A percentile compares a stretch with the other conserved stretches of the same genome.
These are phyloP conservation scores for Aratinga solstitialis DNA, from an alignment of 2,797 vertebrate species.

Conservation along the genomic window DNA sequence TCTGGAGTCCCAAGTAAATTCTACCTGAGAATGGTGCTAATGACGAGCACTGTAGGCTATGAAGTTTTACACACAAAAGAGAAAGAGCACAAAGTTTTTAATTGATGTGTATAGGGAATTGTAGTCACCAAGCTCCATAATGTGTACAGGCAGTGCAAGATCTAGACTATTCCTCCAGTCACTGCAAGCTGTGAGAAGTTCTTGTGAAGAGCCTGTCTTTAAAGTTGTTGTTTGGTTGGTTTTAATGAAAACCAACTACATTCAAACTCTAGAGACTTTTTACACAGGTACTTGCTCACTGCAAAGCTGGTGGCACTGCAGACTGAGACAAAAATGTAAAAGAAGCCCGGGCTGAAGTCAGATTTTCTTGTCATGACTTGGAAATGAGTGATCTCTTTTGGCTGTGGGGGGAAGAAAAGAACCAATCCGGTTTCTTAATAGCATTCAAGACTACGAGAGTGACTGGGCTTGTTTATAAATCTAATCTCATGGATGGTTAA, in stretches of 20 bases:
- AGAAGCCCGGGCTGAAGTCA: not conserved
- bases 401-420: not conserved
- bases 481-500: conserved; percentile 49
- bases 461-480: conserved; percentile 56
- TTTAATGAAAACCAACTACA: not conserved
- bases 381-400: conserved; percentile 57
- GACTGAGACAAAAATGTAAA: not conserved
- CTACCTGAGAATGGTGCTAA: conserved; percentile 35
- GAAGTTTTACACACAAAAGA: not conserved
- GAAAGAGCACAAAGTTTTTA: conserved; percentile 48
- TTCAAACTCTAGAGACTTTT: not conserved
- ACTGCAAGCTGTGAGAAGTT: not conserved
- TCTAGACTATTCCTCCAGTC: conserved; percentile 11
- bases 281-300: not conserved
- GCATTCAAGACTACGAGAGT: conserved; percentile 26
- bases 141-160: conserved; percentile 8
- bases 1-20: conserved; percentile 43
- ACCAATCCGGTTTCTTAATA: conserved; percentile 48
- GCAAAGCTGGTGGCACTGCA: conserved; percentile 36
- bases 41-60: not conserved
- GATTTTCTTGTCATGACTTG: conserved; percentile 49
- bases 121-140: conserved; percentile 12
- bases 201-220: not conserved
- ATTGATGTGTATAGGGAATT: conserved; percentile 50
- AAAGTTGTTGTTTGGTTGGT: not conserved